Evolutionary conservation across 2,113 vertebrate genomes (phyloP), one percentile per base, ranked within the genome.

Genomic region (Butorides virescens): DNA sequence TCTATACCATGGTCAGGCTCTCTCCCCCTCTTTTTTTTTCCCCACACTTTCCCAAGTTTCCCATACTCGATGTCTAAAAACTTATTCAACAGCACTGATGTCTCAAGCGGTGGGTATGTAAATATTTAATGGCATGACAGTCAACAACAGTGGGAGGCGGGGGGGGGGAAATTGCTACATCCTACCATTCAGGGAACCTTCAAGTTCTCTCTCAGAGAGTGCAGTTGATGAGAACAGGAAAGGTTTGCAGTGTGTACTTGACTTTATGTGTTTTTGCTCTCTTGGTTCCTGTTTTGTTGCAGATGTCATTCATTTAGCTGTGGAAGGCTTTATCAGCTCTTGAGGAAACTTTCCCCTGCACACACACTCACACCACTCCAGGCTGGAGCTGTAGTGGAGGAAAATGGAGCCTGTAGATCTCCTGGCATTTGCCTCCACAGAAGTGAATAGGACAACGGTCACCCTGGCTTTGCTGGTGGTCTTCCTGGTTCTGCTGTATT

Each of bases 401-500:
- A 93, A 73, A 59, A 98, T 98, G 97, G 97, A 97, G 70, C 47
- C 70, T 53, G 72, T 47, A 77, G 83, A 93, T 95, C 59, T 95
- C 92, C 85, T 97, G 91, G 96, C 93, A 49, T 53, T 97, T 47
- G 95, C 94, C 56, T 88, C 88, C 42, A 21, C 81, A 20, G 97
- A 98, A 71, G 50, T 77, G 77, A 98, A 68, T 37, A 82, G 97
- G 19, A 66, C 85, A 59, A 75, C 94, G 8, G 87, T 98, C 76
- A 98, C 98, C 0, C 26, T 99, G 92, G 92, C 97, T 73, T 97
- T 99, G 90, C 83, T 98, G 13, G 46, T 83, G 1, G 65, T 98
- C 72, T 98, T 99, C 85, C 36, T 99, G 55, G 95, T 95, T 75
- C 98, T 99, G 82, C 98, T 99, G 20, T 99, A 97, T 81, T 99